phyloP scores from a whole-genome alignment of 2,888 invertebrate genomes.

The Trachelus stipa region DNA sequence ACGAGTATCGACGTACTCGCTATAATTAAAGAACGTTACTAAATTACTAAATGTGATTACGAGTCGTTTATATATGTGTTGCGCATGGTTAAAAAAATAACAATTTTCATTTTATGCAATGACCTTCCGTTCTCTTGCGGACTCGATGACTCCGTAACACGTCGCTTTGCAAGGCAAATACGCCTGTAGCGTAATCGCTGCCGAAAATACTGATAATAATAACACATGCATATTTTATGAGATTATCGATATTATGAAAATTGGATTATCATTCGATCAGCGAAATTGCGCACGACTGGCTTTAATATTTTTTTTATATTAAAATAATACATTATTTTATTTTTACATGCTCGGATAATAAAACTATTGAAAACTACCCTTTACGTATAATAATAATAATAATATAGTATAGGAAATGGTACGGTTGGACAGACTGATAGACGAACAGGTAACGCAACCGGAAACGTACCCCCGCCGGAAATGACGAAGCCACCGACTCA shows the following conservation, averaged over 20 bases:
- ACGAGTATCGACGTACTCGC: background rate
- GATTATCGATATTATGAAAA: background rate
- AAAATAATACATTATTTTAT: background rate
- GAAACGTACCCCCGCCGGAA: conserved; percentile 57
- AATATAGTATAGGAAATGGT: background rate
- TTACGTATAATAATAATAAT: background rate
- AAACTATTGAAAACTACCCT: background rate
- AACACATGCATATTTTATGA: background rate
- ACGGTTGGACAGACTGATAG: background rate
- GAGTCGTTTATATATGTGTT: background rate
- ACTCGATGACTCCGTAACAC: conserved; percentile 19
- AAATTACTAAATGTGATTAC: background rate
- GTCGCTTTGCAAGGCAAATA: conserved; percentile 49
- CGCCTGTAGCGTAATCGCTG: background rate
- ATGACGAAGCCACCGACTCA: conserved; percentile 52
- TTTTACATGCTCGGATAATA: background rate
- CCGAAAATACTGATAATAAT: background rate
- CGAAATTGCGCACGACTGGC: background rate
- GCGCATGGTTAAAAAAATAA: background rate
- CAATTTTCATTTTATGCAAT: conserved; percentile 39
- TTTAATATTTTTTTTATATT: background rate
- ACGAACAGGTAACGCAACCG: conserved; percentile 25
- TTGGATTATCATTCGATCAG: background rate
- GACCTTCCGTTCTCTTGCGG: conserved; percentile 38
- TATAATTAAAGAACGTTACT: background rate